phyloP scores from a whole-genome alignment of 2,797 vertebrate genomes.

The Argya squamiceps region DNA sequence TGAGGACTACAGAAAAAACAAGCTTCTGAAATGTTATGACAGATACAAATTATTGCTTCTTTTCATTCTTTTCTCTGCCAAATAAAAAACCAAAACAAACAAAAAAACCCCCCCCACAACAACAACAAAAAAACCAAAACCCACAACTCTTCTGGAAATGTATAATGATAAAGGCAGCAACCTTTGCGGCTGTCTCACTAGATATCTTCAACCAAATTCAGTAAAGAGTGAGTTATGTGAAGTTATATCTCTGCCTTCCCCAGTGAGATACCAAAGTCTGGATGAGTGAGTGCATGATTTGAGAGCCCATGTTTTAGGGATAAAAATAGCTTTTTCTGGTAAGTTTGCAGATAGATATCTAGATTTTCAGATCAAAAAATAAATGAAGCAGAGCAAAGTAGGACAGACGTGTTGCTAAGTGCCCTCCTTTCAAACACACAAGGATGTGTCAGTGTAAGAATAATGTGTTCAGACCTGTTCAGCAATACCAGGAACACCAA shows the following conservation, averaged over 20 bases:
- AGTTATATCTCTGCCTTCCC: not conserved
- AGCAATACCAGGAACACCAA: not conserved
- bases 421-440: not conserved
- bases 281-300: not conserved
- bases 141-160: not conserved
- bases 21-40: not conserved
- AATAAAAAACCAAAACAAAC: too few relatives aligned
- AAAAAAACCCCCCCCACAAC: too few relatives aligned
- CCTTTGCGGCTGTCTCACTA: not conserved
- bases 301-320: not conserved
- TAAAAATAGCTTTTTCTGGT: not conserved
- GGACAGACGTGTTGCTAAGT: not conserved
- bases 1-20: not conserved
- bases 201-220: not conserved
- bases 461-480: not conserved
- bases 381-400: not conserved
- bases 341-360: not conserved
- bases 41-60: not conserved
- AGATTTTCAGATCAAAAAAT: not conserved
- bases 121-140: not conserved
- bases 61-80: too few relatives aligned
- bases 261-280: not conserved
- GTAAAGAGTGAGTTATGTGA: not conserved
- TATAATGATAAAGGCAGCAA: not conserved
- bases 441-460: not conserved